Conservation (phyloP, 2,888 invertebrate species). For the Acrocyrtus sp. region DNA sequence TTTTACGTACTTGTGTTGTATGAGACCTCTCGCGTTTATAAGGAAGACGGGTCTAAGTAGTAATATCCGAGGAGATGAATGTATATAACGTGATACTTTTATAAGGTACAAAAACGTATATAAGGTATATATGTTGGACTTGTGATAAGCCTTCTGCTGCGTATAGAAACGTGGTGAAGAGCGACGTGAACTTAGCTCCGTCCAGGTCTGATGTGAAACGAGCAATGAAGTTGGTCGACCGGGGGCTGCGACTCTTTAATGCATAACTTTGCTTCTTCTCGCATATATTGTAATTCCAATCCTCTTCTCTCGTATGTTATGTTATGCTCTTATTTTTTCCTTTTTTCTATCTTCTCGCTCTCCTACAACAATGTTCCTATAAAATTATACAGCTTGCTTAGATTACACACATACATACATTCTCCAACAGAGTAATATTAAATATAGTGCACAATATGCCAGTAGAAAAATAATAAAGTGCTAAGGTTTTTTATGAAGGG, state of each 20-base stretch:
- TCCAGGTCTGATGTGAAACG: constrained; percentile 52
- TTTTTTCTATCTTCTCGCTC: too few species aligned
- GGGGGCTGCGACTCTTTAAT: constrained; percentile 50
- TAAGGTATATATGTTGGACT: constrained; percentile 15
- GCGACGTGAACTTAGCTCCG: constrained; percentile 42
- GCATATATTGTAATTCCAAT: background rate
- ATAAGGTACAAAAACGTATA: background rate
- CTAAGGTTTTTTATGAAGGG: constrained; percentile 1
- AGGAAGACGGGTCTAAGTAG: too few species aligned
- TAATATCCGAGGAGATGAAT: too few species aligned
- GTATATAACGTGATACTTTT: constrained; percentile 25
- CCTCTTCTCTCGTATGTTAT: too few species aligned
- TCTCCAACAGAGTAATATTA: too few species aligned
- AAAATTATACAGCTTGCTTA: background rate
- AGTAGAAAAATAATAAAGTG: too few species aligned
- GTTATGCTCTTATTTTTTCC: background rate
- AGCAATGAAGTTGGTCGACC: constrained; percentile 51
- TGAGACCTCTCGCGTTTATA: too few species aligned
- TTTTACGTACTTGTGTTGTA: constrained; percentile 4
- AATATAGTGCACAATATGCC: too few species aligned
- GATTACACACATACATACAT: background rate
- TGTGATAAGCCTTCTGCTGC: constrained; percentile 17
- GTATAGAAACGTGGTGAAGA: constrained; percentile 15
- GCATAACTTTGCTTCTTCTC: constrained; percentile 31
- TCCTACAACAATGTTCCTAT: background rate